phyloP scores from a whole-genome alignment of 2,888 invertebrate species.

The Lasioglossum calceatum region DNA sequence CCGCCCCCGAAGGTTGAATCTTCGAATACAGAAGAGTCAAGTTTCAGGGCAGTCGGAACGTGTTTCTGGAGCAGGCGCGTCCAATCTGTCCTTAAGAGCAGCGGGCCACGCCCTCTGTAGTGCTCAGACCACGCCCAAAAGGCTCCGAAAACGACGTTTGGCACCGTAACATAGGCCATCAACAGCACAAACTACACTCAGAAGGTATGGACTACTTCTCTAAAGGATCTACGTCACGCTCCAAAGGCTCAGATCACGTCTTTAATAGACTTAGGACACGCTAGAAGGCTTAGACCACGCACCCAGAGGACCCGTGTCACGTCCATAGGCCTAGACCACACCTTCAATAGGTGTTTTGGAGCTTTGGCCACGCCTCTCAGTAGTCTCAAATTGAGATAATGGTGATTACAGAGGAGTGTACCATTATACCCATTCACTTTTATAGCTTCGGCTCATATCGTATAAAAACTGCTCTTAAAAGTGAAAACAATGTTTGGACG shows the following conservation, averaged over 20 bases:
- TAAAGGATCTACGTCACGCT: neutral
- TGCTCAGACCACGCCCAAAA: neutral
- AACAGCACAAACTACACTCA: neutral
- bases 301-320: neutral
- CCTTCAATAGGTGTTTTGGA: neutral
- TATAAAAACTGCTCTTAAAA: neutral
- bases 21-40: slow-evolving; percentile 64
- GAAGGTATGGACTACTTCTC: neutral
- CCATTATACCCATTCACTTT: neutral
- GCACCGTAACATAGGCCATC: neutral
- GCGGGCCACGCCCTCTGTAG: neutral
- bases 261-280: neutral
- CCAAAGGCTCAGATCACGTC: neutral
- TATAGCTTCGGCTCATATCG: neutral
- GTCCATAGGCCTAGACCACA: neutral
- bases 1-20: slow-evolving; percentile 86
- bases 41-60: slow-evolving; percentile 1
- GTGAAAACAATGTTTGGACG: neutral
- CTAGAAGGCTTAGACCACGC: neutral
- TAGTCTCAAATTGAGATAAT: neutral
- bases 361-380: neutral
- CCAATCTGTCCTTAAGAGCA: neutral
- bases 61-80: slow-evolving; percentile 4
- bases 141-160: neutral
- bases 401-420: neutral